phyloP scores from a whole-genome alignment of 2,888 invertebrate genomes.

The Drosophila conformis region DNA sequence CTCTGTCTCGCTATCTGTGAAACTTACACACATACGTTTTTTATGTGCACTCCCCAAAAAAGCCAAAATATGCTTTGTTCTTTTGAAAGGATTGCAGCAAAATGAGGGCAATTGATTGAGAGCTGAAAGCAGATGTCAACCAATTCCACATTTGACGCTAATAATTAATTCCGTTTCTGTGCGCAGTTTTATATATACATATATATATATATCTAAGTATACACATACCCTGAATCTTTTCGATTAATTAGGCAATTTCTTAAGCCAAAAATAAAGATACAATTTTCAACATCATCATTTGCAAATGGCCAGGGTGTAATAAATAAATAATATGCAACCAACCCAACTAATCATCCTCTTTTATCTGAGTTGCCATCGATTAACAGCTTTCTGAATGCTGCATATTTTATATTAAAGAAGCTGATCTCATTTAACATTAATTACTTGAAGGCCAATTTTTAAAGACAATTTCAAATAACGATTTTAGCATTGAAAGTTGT shows the following conservation, averaged over 20 bases:
- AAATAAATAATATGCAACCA: not conserved
- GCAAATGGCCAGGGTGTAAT: not conserved
- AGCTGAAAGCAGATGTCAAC: conserved; percentile 36
- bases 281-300: not conserved
- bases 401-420: not conserved
- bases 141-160: conserved; percentile 26
- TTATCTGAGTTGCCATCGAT: not conserved
- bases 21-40: conserved; percentile 21
- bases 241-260: not conserved
- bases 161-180: conserved; percentile 21
- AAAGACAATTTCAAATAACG: not conserved
- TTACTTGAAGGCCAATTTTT: not conserved
- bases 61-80: conserved; percentile 49
- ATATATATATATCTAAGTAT: no score
- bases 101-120: conserved; percentile 43
- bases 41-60: not conserved
- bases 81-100: conserved; percentile 7
- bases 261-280: not conserved
- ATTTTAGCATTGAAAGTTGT: not conserved
- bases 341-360: not conserved
- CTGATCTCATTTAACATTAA: not conserved
- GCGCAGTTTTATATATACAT: not conserved
- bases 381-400: not conserved
- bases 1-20: not conserved
- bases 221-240: not conserved